Evolutionary conservation across 2,888 invertebrate genomes (phyloP).

Genomic region (Portevinia maculata): DNA sequence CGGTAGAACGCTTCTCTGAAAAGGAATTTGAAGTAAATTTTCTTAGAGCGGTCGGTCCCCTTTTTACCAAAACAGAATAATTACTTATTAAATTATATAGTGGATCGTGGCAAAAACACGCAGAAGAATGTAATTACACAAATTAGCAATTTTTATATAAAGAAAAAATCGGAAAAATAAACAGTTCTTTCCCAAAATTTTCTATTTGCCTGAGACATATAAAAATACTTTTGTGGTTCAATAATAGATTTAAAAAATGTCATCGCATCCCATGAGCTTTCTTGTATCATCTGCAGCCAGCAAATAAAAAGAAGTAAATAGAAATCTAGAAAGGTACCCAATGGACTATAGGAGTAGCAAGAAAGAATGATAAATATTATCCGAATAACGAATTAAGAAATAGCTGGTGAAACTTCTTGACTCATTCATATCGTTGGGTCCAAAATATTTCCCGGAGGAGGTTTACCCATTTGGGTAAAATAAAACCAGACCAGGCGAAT

Average conservation of each 20-base stretch:
- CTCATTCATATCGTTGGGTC: constrained; percentile 25
- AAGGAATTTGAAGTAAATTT: constrained; percentile 92
- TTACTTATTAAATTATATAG: constrained; percentile 16
- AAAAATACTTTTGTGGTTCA: not conserved
- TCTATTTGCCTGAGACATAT: too few relatives aligned
- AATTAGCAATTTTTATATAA: constrained; percentile 48
- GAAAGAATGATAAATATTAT: constrained; percentile 29
- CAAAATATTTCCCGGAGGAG: constrained; percentile 32
- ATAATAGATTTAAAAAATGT: not conserved
- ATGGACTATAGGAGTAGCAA: constrained; percentile 7
- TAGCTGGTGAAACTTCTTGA: constrained; percentile 35
- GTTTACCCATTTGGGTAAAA: not conserved
- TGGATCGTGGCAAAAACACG: constrained; percentile 14
- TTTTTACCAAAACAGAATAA: constrained; percentile 80
- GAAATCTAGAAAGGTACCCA: constrained; percentile 3
- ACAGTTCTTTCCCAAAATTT: too few relatives aligned
- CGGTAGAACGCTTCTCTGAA: constrained; percentile 93
- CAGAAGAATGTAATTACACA: constrained; percentile 24
- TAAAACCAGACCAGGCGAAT: not conserved
- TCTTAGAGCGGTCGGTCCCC: constrained; percentile 88
- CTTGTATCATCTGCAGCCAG: constrained; percentile 3
- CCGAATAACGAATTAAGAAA: not conserved
- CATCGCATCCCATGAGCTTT: not conserved
- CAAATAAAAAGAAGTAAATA: constrained; percentile 12
- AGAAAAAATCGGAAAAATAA: constrained; percentile 5